These are phyloP conservation scores for Hepsetus odoe DNA, from an alignment of 2,113 vertebrate genomes.

Conservation along the genomic window DNA sequence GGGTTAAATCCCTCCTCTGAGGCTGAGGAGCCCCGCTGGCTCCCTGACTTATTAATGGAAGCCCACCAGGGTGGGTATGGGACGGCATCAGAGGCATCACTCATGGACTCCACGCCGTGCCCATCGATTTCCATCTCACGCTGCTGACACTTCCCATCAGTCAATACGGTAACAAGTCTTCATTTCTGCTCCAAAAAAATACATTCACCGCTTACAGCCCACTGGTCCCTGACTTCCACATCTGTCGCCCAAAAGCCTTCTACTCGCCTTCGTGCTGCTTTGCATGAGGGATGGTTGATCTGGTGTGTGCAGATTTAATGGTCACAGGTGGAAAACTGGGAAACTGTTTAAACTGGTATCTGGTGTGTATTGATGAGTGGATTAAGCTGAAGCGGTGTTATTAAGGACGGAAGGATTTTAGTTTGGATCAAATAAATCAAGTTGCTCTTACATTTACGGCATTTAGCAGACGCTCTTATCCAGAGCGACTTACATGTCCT, in stretches of 20 bases:
- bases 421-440: not conserved
- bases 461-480: too few relatives aligned
- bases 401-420: not conserved
- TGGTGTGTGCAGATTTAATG: not conserved
- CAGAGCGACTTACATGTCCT: too few relatives aligned
- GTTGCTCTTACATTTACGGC: too few relatives aligned
- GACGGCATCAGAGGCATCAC: slow-evolving; percentile 63
- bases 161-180: slow-evolving; percentile 80
- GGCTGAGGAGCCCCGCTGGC: slow-evolving; percentile 54
- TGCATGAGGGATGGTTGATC: not conserved
- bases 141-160: slow-evolving; percentile 70
- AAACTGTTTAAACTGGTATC: not conserved
- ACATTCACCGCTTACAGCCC: slow-evolving; percentile 64
- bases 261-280: not conserved
- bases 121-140: slow-evolving; percentile 73
- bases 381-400: not conserved
- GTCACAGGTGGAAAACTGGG: not conserved
- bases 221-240: slow-evolving; percentile 41
- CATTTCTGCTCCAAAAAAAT: slow-evolving; percentile 76
- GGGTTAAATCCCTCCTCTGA: slow-evolving; percentile 28
- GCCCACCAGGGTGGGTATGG: slow-evolving; percentile 63
- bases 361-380: not conserved
- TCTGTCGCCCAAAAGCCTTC: slow-evolving; percentile 37
- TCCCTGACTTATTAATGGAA: slow-evolving; percentile 70
- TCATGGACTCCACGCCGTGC: slow-evolving; percentile 63